phyloP scores from a whole-genome alignment of 1,140 invertebrate genomes.

The Cherax quadricarinatus region DNA sequence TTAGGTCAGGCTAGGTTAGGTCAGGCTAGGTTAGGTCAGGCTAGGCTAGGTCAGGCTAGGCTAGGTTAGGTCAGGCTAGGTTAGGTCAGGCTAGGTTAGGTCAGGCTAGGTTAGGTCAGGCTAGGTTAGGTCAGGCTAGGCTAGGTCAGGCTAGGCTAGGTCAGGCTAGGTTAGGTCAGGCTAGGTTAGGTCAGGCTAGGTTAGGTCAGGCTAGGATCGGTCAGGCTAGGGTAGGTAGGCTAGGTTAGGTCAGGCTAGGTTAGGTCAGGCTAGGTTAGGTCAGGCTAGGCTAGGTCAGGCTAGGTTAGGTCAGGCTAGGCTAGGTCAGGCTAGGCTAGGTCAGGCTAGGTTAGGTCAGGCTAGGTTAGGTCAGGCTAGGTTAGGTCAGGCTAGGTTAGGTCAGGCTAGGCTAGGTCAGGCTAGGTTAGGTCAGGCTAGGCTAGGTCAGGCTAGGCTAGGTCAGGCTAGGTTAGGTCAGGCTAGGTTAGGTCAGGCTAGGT shows the following conservation, averaged over 20 bases:
- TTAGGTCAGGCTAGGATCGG: neutral
- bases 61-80: too few species aligned
- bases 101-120: slow-evolving; percentile 68
- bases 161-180: slow-evolving; percentile 63
- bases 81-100: slow-evolving; percentile 4
- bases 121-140: slow-evolving; percentile 70
- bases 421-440: neutral
- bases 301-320: too few species aligned
- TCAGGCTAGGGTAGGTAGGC: slow-evolving; percentile 49
- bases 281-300: slow-evolving; percentile 46
- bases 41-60: neutral
- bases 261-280: slow-evolving; percentile 70
- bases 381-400: slow-evolving; percentile 31
- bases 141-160: slow-evolving; percentile 69
- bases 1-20: slow-evolving; percentile 69
- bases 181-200: slow-evolving; percentile 58
- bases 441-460: neutral
- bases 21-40: slow-evolving; percentile 59
- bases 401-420: neutral
- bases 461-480: neutral
- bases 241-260: slow-evolving; percentile 68
- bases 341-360: neutral
- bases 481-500: neutral
- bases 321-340: too few species aligned
- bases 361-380: slow-evolving; percentile 69